Base-by-base conservation (phyloP, 2,113 vertebrate species). In the Choloepus hoffmanni region DNA sequence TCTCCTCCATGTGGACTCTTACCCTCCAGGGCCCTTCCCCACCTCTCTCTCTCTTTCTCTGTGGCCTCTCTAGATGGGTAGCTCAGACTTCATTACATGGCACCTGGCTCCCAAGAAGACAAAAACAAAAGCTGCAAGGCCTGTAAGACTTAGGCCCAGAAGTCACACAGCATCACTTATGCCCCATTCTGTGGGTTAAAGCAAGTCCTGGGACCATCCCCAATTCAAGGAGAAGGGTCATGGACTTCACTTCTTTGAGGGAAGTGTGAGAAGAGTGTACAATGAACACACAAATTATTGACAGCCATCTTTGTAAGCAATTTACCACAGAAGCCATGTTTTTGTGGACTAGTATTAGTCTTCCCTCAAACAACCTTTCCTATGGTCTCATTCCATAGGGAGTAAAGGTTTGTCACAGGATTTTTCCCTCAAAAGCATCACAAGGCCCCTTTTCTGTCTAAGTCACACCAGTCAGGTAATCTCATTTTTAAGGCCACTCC, bases 371-470 rank as follows among this genome's bases (percentile, higher is more conserved):
- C 36, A 93, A 24, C 24, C 10, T 30, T 82, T 55, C 16, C 55
- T 55, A 16, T 19, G 55, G 55, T 86, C 48, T 55, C 24, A n/a
- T 95, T 77, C n/a, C 58, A 87, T 36, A 36, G 81, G 10, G 36
- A 74, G 76, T 72, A 67, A 95, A 7, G 55, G 23, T 36, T 93
- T 85, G 36, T 83, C 6, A 87, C 21, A 65, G 36, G 0, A 23
- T 90, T 96, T 55, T 55, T 85, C 68, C 62, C 62, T 93, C 68
- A 93, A 65, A 92, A 92, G 11, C 13, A 77, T 81, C 45, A 85
- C 43, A 76, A 81, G 30, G 6, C 9, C 73, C 23, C 28, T 63
- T 85, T 95, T 93, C 53, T 30, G 43, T 28, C 67, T 74, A 74
- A 78, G 58, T 79, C 48, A 76, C 15, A 45, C 12, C 48, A 53